These are phyloP conservation scores for Allobates femoralis DNA, from an alignment of 2,797 vertebrate genomes.

Conservation along the genomic window DNA sequence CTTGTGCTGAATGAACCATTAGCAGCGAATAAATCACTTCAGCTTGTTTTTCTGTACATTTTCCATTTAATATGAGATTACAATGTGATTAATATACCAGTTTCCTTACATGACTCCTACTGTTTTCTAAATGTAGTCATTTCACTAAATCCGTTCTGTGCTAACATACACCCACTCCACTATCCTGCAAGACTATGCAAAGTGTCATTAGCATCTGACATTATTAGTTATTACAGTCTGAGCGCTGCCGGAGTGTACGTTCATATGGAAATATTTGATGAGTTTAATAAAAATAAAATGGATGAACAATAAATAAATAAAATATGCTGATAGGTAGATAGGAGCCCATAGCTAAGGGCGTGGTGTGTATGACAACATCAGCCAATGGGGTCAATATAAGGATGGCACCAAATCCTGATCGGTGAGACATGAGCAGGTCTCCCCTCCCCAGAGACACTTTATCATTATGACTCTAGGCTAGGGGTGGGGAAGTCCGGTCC, in stretches of 20 bases:
- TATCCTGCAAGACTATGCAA: not conserved
- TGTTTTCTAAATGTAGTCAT: constrained; percentile 23
- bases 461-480: too few species aligned
- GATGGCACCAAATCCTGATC: too few species aligned
- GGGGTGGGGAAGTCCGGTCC: too few species aligned
- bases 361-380: too few species aligned
- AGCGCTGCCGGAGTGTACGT: not conserved
- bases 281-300: constrained; percentile 26
- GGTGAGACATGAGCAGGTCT: too few species aligned
- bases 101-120: not conserved
- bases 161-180: not conserved
- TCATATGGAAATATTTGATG: constrained; percentile 12
- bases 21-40: not conserved
- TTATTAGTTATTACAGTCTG: not conserved
- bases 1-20: too few species aligned
- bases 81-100: too few species aligned
- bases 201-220: constrained; percentile 11
- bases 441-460: too few species aligned
- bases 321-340: not conserved
- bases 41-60: not conserved
- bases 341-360: too few species aligned
- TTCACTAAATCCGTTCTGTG: constrained; percentile 13
- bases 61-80: not conserved
- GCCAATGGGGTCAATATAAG: too few species aligned
- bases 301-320: constrained; percentile 28